Conservation (phyloP, 2,888 invertebrate species). For the Drosophila multiciliata region DNA sequence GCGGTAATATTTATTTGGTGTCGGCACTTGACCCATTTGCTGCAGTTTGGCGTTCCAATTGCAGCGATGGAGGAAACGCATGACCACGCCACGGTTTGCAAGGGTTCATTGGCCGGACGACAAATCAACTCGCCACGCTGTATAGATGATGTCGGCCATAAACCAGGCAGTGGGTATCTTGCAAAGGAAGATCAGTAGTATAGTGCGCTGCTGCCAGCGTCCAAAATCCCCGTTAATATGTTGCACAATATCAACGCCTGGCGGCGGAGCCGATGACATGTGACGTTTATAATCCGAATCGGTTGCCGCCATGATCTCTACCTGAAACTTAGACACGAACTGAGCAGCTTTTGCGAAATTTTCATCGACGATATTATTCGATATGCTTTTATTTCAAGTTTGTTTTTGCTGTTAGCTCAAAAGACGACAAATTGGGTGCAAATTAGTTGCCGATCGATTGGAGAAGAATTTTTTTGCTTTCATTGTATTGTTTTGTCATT, state of each 20-base stretch:
- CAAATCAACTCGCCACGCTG: no score
- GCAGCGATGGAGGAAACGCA: slow-evolving; percentile 80
- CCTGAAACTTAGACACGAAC: slow-evolving; percentile 46
- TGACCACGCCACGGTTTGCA: slow-evolving; percentile 59
- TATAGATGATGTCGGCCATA: no score
- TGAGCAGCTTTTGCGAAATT: slow-evolving; percentile 58
- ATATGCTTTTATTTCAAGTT: slow-evolving; percentile 46
- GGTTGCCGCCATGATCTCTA: slow-evolving; percentile 41
- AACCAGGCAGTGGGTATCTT: no score
- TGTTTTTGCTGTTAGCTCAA: slow-evolving; percentile 58
- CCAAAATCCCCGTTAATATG: slow-evolving; percentile 84
- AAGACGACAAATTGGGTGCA: slow-evolving; percentile 65
- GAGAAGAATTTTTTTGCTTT: slow-evolving; percentile 32
- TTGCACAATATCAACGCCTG: slow-evolving; percentile 72
- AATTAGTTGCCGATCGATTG: slow-evolving; percentile 57
- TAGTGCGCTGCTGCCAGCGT: slow-evolving; percentile 84
- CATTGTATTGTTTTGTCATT: slow-evolving; percentile 33
- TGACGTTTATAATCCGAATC: slow-evolving; percentile 26
- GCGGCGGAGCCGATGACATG: slow-evolving; percentile 35
- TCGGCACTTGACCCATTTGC: slow-evolving; percentile 75
- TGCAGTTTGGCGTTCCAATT: slow-evolving; percentile 82
- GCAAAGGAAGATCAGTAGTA: slow-evolving; percentile 74
- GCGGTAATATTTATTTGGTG: slow-evolving; percentile 79
- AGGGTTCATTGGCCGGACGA: no score
- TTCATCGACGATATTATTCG: slow-evolving; percentile 32